Evolutionary conservation across 2,888 invertebrate genomes (phyloP).

Genomic region (Drosophila dives): DNA sequence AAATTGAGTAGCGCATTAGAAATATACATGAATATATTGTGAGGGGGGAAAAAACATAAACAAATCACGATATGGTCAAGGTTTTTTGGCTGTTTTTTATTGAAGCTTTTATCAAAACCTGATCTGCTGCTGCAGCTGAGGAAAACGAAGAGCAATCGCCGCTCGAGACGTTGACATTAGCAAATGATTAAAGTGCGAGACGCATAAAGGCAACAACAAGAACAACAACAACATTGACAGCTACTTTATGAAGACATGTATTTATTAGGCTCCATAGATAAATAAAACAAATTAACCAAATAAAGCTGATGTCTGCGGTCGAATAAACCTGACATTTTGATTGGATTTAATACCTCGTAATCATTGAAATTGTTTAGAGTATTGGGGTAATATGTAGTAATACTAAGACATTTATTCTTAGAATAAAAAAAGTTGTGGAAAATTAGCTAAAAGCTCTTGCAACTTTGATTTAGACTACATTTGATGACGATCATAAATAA

Average conservation of each 20-base stretch:
- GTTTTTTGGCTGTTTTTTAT: constrained; percentile 49
- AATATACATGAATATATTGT: constrained; percentile 38
- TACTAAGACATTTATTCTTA: not conserved
- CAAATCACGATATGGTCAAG: constrained; percentile 71
- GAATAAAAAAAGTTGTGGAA: not conserved
- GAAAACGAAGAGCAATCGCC: constrained; percentile 42
- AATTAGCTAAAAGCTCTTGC: not conserved
- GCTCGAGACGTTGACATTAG: constrained; percentile 60
- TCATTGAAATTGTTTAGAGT: no score
- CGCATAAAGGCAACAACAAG: constrained; percentile 40
- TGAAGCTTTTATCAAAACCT: constrained; percentile 48
- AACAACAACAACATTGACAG: constrained; percentile 30
- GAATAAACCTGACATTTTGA: constrained; percentile 50
- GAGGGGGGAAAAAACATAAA: constrained; percentile 19
- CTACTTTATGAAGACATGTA: constrained; percentile 41
- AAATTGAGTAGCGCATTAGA: constrained; percentile 38
- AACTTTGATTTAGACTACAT: not conserved
- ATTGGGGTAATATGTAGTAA: not conserved
- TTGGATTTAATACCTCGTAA: constrained; percentile 18
- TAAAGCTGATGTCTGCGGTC: constrained; percentile 38
- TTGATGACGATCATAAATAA: not conserved
- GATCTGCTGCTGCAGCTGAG: constrained; percentile 69
- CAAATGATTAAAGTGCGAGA: constrained; percentile 54
- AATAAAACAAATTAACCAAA: constrained; percentile 42
- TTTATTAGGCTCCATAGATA: constrained; percentile 28